phyloP scores from a whole-genome alignment of 2,797 vertebrate genomes.

The Parotocinclus haroldoi region DNA sequence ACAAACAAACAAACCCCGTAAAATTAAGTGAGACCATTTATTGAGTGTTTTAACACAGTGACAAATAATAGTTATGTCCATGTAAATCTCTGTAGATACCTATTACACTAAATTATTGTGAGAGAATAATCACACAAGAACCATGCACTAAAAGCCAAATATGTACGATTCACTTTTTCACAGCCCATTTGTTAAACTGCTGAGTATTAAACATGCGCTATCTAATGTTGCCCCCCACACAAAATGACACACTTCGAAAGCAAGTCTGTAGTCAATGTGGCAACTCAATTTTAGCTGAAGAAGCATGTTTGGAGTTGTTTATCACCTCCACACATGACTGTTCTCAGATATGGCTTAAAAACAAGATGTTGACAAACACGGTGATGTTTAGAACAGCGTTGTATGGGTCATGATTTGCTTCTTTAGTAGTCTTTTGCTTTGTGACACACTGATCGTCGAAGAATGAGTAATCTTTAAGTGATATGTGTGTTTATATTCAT shows the following conservation, averaged over 20 bases:
- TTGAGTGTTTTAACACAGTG: no score
- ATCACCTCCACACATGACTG: conserved; percentile 19
- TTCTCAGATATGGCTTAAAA: conserved; percentile 14
- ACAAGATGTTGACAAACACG: conserved; percentile 4
- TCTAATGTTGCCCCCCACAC: neutral
- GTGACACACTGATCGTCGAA: neutral
- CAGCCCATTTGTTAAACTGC: neutral
- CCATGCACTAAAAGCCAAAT: no score
- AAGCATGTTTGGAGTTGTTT: conserved; percentile 13
- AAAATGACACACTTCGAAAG: conserved; percentile 41
- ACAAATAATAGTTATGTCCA: no score
- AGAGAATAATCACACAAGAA: no score
- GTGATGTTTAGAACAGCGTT: neutral
- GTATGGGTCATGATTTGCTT: no score
- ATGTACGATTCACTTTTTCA: no score
- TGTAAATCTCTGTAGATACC: no score
- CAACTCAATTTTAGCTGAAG: conserved; percentile 16
- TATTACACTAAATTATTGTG: no score
- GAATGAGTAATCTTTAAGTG: conserved; percentile 1
- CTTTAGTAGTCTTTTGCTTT: neutral
- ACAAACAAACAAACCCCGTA: no score
- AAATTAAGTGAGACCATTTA: no score
- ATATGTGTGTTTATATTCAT: neutral
- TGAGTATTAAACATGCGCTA: neutral
- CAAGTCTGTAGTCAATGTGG: conserved; percentile 27